Percentiles rank a stretch among this genome's conserved stretches.
phyloP scores from a whole-genome alignment of 2,797 vertebrate genomes.

The Coregonus sp. region DNA sequence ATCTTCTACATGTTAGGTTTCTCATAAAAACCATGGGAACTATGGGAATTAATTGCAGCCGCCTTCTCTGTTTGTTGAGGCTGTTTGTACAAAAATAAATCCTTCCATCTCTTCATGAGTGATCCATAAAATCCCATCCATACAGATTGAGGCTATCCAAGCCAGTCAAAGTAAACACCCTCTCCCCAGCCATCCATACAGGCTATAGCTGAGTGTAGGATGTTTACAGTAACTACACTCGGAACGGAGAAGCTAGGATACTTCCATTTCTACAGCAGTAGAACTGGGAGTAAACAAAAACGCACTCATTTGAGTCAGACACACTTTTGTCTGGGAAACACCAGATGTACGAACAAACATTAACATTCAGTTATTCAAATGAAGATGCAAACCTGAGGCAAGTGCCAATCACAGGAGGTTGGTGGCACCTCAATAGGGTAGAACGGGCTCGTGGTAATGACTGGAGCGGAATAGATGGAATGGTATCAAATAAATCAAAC shows the following conservation, averaged over 20 bases:
- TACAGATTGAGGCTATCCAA: conserved; percentile 55
- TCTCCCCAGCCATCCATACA: conserved; percentile 67
- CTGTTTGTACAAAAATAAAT: background rate
- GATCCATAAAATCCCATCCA: background rate
- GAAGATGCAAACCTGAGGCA: too few species aligned
- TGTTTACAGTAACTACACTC: conserved; percentile 80
- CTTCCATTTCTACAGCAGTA: background rate
- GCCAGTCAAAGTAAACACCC: conserved; percentile 83
- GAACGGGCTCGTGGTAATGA: too few species aligned
- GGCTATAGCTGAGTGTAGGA: conserved; percentile 84
- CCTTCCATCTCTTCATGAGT: background rate
- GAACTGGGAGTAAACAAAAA: background rate
- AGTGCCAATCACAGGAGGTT: too few species aligned
- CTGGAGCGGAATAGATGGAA: too few species aligned
- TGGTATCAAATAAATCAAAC: too few species aligned
- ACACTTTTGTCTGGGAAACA: too few species aligned
- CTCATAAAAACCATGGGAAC: background rate
- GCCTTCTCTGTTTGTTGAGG: background rate
- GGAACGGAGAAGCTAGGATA: background rate
- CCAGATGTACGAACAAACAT: too few species aligned
- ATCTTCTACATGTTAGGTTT: background rate
- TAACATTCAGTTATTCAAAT: too few species aligned
- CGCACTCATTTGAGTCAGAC: background rate
- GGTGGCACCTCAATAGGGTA: too few species aligned
- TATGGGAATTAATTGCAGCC: background rate